Evolutionary conservation across 2,888 invertebrate species (phyloP).

Genomic region (Nezara viridula): DNA sequence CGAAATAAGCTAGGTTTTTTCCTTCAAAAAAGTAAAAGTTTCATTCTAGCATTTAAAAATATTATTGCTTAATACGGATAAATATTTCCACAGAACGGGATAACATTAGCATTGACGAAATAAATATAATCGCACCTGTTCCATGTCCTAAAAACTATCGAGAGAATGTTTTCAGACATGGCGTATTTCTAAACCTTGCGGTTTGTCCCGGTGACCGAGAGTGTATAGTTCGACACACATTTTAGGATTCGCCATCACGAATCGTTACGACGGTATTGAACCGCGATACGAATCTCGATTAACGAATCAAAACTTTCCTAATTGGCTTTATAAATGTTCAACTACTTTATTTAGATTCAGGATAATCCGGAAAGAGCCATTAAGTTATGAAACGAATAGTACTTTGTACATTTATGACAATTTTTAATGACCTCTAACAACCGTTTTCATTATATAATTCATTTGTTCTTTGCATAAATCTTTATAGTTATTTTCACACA

Average conservation of each 20-base stretch:
- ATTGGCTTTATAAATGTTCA: not conserved
- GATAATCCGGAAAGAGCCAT: not conserved
- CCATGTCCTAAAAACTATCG: not conserved
- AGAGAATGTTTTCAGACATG: not conserved
- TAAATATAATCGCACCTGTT: not conserved
- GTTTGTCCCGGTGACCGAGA: not conserved
- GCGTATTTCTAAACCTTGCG: not conserved
- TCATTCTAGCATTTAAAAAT: not conserved
- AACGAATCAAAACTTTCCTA: not conserved
- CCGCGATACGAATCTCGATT: not conserved
- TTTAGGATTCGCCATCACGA: not conserved
- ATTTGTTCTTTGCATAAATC: no score
- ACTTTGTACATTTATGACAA: not conserved
- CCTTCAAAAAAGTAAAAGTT: not conserved
- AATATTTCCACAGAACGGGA: not conserved
- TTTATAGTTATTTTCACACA: no score
- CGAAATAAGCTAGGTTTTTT: no score
- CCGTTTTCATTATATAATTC: no score
- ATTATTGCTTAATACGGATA: not conserved
- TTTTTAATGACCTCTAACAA: no score
- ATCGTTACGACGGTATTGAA: not conserved
- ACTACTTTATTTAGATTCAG: not conserved
- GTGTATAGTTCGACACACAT: not conserved
- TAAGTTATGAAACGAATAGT: not conserved
- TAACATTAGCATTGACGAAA: conserved; percentile 20